These are phyloP conservation scores for Harmothoe impar DNA, from an alignment of 2,888 invertebrate genomes.

Conservation along the genomic window DNA sequence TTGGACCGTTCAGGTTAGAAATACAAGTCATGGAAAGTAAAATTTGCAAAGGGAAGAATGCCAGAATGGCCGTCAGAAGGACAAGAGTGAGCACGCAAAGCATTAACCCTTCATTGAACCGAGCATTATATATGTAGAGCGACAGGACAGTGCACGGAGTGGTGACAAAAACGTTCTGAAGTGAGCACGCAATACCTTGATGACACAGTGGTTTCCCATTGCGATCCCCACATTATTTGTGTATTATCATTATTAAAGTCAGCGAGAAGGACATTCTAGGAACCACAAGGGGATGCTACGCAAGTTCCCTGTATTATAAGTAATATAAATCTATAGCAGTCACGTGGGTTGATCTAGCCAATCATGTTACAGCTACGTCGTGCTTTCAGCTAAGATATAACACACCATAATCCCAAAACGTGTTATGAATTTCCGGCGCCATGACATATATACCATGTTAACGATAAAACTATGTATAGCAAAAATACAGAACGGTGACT, in stretches of 20 bases:
- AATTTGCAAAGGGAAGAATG: background rate
- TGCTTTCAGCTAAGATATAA: slow-evolving; percentile 34
- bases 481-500: background rate
- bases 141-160: background rate
- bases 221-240: background rate
- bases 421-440: background rate
- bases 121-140: background rate
- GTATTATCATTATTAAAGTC: background rate
- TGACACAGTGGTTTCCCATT: background rate
- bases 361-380: background rate
- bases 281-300: too few species aligned
- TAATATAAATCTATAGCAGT: too few species aligned
- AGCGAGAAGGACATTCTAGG: background rate
- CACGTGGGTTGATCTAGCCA: too few species aligned
- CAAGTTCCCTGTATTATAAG: too few species aligned
- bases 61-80: background rate
- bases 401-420: background rate
- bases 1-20: too few species aligned
- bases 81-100: background rate
- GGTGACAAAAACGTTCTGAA: background rate
- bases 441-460: background rate
- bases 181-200: too few species aligned
- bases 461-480: background rate
- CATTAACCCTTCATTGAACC: slow-evolving; percentile 6
- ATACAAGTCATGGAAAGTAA: too few species aligned